Conservation (phyloP, 2,797 vertebrate species). For the Melanotaenia nigrans region DNA sequence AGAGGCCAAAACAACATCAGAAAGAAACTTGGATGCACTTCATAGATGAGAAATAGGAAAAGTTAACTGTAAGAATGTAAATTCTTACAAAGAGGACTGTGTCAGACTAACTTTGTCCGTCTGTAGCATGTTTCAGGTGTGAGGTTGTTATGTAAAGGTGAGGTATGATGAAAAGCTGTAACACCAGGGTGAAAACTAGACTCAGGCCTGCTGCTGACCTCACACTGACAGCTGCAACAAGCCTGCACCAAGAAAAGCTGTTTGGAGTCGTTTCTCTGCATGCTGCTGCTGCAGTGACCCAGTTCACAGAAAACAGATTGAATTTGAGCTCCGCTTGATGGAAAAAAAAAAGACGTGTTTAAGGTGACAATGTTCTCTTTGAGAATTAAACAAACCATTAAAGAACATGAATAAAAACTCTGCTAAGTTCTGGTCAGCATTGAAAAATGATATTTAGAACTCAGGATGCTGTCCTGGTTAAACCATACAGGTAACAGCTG, state of each 20-base stretch:
- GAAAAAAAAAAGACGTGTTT: not conserved
- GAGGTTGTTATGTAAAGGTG: slow-evolving; percentile 45
- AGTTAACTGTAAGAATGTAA: not conserved
- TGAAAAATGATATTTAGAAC: too few species aligned
- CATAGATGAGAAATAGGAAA: not conserved
- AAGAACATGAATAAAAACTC: not conserved
- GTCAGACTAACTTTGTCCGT: not conserved
- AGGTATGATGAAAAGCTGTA: slow-evolving; percentile 46
- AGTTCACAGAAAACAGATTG: not conserved
- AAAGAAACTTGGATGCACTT: not conserved
- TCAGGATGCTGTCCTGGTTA: too few species aligned
- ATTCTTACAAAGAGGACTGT: not conserved
- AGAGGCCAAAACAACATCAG: too few species aligned
- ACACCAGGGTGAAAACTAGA: slow-evolving; percentile 42
- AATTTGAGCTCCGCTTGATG: slow-evolving; percentile 7
- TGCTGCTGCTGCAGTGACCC: not conserved
- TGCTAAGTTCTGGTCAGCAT: not conserved
- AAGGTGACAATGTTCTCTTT: not conserved
- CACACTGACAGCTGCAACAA: slow-evolving; percentile 1
- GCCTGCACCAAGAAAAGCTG: not conserved
- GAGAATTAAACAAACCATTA: not conserved
- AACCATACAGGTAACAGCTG: too few species aligned
- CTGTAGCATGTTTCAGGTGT: slow-evolving; percentile 25
- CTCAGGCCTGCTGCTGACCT: slow-evolving; percentile 9
- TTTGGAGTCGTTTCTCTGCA: slow-evolving; percentile 3